Evolutionary conservation across 2,113 vertebrate species (phyloP).

Genomic region (Okapia johnstoni): DNA sequence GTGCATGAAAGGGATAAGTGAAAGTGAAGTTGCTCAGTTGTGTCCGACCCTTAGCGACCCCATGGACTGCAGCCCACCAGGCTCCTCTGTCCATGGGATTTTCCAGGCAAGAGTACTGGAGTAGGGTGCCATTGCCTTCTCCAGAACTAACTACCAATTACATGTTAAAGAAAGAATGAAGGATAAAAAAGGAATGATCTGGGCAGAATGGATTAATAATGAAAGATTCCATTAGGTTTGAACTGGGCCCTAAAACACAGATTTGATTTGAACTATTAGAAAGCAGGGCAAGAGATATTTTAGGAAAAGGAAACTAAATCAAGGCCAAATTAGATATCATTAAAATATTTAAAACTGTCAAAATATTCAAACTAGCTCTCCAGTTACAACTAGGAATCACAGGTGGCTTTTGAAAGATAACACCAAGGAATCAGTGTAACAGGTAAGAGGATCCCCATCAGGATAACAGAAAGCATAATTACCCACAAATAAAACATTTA

Average conservation of each 20-base stretch:
- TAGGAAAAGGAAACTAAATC: neutral
- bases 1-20: too few relatives aligned
- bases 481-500: neutral
- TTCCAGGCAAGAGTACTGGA: too few relatives aligned
- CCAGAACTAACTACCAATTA: neutral
- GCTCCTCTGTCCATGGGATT: too few relatives aligned
- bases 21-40: too few relatives aligned
- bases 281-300: neutral
- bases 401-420: neutral
- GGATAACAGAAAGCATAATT: neutral
- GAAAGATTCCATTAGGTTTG: neutral
- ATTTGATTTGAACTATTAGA: neutral
- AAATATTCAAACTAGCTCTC: neutral
- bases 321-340: neutral
- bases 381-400: neutral
- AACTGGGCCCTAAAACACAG: neutral
- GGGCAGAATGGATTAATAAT: neutral
- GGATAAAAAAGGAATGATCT: neutral
- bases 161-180: neutral
- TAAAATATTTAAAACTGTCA: constrained; percentile 7
- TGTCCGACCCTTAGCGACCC: too few relatives aligned
- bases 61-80: too few relatives aligned
- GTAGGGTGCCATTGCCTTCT: too few relatives aligned
- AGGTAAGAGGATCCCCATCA: neutral
- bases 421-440: neutral